These are phyloP conservation scores for Petromus typicus DNA, from an alignment of 2,113 vertebrate genomes.

Conservation along the genomic window DNA sequence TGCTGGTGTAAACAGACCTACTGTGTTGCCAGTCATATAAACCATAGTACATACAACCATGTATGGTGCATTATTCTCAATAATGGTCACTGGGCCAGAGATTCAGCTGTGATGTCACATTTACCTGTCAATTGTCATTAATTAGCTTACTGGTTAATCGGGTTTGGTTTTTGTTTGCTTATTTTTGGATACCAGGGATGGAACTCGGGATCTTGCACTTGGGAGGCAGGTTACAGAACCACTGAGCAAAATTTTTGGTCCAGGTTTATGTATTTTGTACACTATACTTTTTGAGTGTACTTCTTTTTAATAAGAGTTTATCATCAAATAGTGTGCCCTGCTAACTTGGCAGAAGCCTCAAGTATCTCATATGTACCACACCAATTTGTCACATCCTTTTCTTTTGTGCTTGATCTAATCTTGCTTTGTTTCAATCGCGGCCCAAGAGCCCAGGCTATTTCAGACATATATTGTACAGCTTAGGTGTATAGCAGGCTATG, in stretches of 20 bases:
- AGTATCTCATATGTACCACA: fast-evolving
- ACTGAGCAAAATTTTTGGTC: too few species aligned
- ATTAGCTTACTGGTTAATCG: background rate
- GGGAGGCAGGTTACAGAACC: too few species aligned
- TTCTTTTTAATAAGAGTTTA: background rate
- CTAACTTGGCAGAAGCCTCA: background rate
- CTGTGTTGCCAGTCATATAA: too few species aligned
- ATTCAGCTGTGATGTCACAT: too few species aligned
- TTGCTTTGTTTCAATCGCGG: background rate
- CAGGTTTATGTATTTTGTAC: background rate
- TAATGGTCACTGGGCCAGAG: background rate
- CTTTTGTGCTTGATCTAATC: background rate
- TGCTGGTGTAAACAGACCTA: background rate
- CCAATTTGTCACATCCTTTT: background rate
- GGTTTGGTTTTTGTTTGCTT: background rate
- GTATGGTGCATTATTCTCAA: background rate
- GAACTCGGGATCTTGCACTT: too few species aligned
- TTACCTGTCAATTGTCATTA: too few species aligned
- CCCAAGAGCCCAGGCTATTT: background rate
- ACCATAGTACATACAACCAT: background rate
- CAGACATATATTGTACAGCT: background rate
- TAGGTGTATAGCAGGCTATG: background rate
- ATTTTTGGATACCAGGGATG: too few species aligned
- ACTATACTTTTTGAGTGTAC: background rate
- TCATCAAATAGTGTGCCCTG: background rate